These are phyloP conservation scores for Eupeodes latifasciatus DNA, from an alignment of 2,888 invertebrate species.

Conservation along the genomic window DNA sequence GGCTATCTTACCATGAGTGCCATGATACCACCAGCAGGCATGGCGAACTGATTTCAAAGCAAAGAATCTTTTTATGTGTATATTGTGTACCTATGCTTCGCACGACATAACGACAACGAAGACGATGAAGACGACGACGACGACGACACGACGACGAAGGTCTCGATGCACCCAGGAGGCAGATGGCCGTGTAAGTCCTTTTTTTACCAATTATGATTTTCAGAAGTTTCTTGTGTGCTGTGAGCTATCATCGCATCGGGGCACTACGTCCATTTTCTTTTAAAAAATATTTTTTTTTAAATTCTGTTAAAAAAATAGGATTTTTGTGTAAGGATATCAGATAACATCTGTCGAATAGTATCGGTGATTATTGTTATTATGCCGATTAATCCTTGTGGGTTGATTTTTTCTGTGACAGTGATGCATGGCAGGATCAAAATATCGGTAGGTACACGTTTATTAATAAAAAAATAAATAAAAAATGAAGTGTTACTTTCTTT, in stretches of 20 bases:
- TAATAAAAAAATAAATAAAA: constrained; percentile 10
- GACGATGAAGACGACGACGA: neutral
- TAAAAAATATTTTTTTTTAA: constrained; percentile 41
- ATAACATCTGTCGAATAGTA: constrained; percentile 74
- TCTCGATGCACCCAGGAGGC: constrained; percentile 45
- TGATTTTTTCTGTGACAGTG: constrained; percentile 1
- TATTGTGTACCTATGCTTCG: constrained; percentile 5
- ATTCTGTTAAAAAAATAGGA: constrained; percentile 60
- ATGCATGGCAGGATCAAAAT: constrained; percentile 44
- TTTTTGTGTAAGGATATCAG: constrained; percentile 68
- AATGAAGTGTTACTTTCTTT: constrained; percentile 8
- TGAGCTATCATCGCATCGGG: constrained; percentile 46
- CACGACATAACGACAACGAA: neutral
- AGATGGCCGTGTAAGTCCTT: constrained; percentile 64
- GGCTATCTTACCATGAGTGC: constrained; percentile 38
- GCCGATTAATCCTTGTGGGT: constrained; percentile 65
- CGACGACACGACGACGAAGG: neutral
- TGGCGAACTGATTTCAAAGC: constrained; percentile 49
- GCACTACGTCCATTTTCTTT: constrained; percentile 50
- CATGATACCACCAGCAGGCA: constrained; percentile 60
- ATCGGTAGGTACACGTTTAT: constrained; percentile 5
- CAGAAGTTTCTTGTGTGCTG: constrained; percentile 26
- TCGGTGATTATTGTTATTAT: constrained; percentile 73
- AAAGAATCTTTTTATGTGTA: constrained; percentile 4
- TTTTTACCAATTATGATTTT: constrained; percentile 50